Base-by-base conservation (phyloP, 2,797 vertebrate species). In the Micromesistius poutassou region DNA sequence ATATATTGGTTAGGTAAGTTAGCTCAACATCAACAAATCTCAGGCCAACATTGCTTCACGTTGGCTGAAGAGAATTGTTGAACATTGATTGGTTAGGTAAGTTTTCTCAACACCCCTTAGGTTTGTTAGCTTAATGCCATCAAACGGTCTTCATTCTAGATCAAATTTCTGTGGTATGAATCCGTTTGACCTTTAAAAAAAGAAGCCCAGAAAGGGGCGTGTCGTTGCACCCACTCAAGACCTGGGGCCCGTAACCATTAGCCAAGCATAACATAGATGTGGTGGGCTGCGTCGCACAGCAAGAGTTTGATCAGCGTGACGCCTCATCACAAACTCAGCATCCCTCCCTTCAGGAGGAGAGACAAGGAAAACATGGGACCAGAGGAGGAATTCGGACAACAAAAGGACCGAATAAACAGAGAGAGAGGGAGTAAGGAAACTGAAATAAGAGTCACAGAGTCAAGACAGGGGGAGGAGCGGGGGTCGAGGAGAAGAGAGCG, bases 191-290 rank as follows among this genome's bases (percentile, higher is more conserved):
- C 9, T 38, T 9, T 9, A 38, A 38, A 38, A 38, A 38, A 38
- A 10, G 9, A 38, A 38, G 36, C 36, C 36, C 9, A 38, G 36
- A 38, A 38, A 10, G 7, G 36, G 9, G 36, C 36, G 36, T 38
- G 36, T 38, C 36, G 0, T 38, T 38, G 7, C 8, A 8, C 36
- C 36, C 9, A 38, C 36, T 38, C 1, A 38, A 38, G 36, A 38
- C 7, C 36, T 38, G 36, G 9, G 36, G 36, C 36, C 12, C 14
- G 14, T n/a, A 62, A n/a, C 50, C 50, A 40, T 36, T 81, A 83
- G 80, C 80, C 84, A 78, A 87, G 13, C 71, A 79, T 79, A 88
- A 77, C 78, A 78, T 76, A 85, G 78, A 7, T 50, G 66, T 75
- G 77, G 78, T 79, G 82, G 50, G 46, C 28, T 81, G 28, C 12